These are phyloP conservation scores for Sminthurides bifidus DNA, from an alignment of 1,140 invertebrate genomes.

Conservation along the genomic window DNA sequence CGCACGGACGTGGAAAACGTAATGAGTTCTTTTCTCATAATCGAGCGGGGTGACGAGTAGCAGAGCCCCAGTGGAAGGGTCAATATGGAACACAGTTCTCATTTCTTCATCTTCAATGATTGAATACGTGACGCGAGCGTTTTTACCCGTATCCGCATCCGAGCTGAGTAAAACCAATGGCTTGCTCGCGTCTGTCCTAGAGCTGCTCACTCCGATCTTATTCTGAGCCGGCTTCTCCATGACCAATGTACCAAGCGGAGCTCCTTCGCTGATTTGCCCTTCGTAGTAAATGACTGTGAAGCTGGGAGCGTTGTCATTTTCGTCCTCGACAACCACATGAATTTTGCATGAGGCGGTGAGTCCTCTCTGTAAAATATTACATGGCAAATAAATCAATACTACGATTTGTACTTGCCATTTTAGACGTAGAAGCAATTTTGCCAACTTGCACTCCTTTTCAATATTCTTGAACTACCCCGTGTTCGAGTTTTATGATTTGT, in stretches of 20 bases:
- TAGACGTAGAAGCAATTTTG: too few relatives aligned
- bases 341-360: slow-evolving; percentile 52
- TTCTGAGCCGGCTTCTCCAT: slow-evolving; percentile 43
- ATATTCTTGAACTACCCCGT: too few relatives aligned
- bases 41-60: slow-evolving; percentile 63
- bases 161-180: slow-evolving; percentile 66
- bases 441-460: too few relatives aligned
- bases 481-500: too few relatives aligned
- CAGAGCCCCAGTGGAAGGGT: slow-evolving; percentile 77
- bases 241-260: slow-evolving; percentile 57
- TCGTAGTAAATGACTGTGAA: slow-evolving; percentile 56
- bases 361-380: slow-evolving; percentile 44
- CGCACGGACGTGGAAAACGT: slow-evolving; percentile 73
- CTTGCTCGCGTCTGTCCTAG: slow-evolving; percentile 4
- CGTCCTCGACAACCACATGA: slow-evolving; percentile 62
- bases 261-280: slow-evolving; percentile 58
- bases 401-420: too few relatives aligned
- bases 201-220: background rate
- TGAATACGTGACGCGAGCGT: slow-evolving; percentile 68
- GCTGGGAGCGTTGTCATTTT: slow-evolving; percentile 43
- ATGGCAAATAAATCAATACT: too few relatives aligned
- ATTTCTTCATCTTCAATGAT: slow-evolving; percentile 54
- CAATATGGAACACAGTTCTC: slow-evolving; percentile 61
- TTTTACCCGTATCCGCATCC: slow-evolving; percentile 67
- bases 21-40: slow-evolving; percentile 57